These are phyloP conservation scores for Clamator glandarius DNA, from an alignment of 2,797 vertebrate species.

Conservation along the genomic window DNA sequence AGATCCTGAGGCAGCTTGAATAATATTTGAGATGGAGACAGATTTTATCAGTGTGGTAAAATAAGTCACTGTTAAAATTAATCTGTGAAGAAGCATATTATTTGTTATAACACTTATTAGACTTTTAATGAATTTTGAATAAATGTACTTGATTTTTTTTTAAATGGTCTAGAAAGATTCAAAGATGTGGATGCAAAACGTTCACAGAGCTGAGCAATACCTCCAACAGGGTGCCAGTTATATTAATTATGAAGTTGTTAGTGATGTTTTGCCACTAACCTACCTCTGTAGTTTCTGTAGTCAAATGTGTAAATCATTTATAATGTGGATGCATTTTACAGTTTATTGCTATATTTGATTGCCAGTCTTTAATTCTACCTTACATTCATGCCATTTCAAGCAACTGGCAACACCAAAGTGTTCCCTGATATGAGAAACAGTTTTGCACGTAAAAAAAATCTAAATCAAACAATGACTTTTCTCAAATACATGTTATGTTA, in stretches of 20 bases:
- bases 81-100: conserved; percentile 17
- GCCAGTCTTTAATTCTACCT: background rate
- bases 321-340: background rate
- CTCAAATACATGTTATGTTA: background rate
- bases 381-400: background rate
- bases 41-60: conserved; percentile 39
- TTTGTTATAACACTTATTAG: conserved; percentile 23
- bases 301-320: background rate
- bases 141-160: background rate
- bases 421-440: background rate
- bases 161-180: background rate
- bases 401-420: background rate
- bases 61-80: conserved; percentile 16
- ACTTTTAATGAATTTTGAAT: background rate
- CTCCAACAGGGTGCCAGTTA: background rate
- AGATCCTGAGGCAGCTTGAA: conserved; percentile 26
- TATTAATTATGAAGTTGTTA: background rate
- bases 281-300: background rate
- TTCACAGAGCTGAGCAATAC: background rate
- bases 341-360: background rate
- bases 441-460: background rate
- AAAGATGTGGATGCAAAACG: background rate
- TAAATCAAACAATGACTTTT: background rate
- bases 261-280: background rate
- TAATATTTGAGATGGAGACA: conserved; percentile 4